These are phyloP conservation scores for Drosophila pseudotakahashii DNA, from an alignment of 2,888 invertebrate genomes.

Conservation along the genomic window DNA sequence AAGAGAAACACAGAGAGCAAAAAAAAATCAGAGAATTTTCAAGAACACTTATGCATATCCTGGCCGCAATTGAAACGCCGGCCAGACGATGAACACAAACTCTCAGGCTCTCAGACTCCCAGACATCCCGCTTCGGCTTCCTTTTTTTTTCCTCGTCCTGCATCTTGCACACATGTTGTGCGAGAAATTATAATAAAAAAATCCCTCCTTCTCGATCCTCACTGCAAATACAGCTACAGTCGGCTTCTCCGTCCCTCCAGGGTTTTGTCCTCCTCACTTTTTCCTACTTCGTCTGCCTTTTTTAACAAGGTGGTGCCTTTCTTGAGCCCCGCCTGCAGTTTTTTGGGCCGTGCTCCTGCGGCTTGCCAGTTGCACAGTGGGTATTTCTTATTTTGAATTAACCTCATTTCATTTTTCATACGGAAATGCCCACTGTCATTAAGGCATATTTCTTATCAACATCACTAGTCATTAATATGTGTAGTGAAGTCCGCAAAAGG, in stretches of 20 bases:
- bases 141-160: conserved; percentile 18
- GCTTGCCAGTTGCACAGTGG: neutral
- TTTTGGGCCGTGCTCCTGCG: conserved; percentile 2
- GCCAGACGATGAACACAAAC: conserved; percentile 35
- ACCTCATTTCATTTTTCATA: too few species aligned
- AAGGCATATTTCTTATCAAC: too few species aligned
- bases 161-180: conserved; percentile 46
- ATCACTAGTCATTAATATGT: too few species aligned
- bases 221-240: conserved; percentile 21
- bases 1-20: conserved; percentile 22
- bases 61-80: conserved; percentile 59
- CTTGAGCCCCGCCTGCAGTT: conserved; percentile 25
- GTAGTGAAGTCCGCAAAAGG: too few species aligned
- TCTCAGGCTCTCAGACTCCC: conserved; percentile 10
- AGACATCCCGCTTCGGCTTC: conserved; percentile 6
- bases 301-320: conserved; percentile 23
- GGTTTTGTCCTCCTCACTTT: neutral
- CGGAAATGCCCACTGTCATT: too few species aligned
- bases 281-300: conserved; percentile 2
- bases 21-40: conserved; percentile 53
- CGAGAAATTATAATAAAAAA: conserved; percentile 52
- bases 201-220: conserved; percentile 28
- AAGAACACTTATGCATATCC: conserved; percentile 65
- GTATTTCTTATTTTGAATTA: too few species aligned
- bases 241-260: conserved; percentile 20